Conservation (phyloP, 2,888 invertebrate genomes). For the Argyresthia albistria region DNA sequence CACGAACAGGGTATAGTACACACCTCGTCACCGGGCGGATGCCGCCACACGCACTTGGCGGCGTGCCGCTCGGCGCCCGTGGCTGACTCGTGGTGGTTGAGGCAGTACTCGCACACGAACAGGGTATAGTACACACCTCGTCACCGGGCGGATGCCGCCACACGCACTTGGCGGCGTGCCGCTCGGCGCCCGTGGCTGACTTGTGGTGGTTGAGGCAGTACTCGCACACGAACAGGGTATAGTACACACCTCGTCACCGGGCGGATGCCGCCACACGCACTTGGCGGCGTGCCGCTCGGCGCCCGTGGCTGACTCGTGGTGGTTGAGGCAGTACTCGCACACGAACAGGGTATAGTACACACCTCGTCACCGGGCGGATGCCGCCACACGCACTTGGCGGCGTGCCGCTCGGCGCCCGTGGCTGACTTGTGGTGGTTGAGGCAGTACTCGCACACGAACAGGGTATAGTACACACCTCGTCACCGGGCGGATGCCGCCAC, state of each 20-base stretch:
- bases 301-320: conserved; percentile 91
- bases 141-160: conserved; percentile 98
- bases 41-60: no score
- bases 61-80: no score
- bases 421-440: conserved; percentile 91
- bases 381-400: conserved; percentile 94
- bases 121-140: conserved; percentile 70
- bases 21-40: no score
- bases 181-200: conserved; percentile 84
- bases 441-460: conserved; percentile 98
- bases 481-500: conserved; percentile 97
- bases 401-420: conserved; percentile 86
- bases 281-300: no score
- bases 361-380: conserved; percentile 98
- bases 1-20: no score
- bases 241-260: no score
- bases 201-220: conserved; percentile 96
- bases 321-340: conserved; percentile 96
- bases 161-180: conserved; percentile 93
- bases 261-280: no score
- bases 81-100: no score
- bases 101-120: no score
- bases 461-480: conserved; percentile 86
- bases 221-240: conserved; percentile 97
- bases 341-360: conserved; percentile 80